Evolutionary conservation across 2,797 vertebrate species (phyloP), one percentile per base, ranked within the genome.

Genomic region (Alcedo quadribrachys): DNA sequence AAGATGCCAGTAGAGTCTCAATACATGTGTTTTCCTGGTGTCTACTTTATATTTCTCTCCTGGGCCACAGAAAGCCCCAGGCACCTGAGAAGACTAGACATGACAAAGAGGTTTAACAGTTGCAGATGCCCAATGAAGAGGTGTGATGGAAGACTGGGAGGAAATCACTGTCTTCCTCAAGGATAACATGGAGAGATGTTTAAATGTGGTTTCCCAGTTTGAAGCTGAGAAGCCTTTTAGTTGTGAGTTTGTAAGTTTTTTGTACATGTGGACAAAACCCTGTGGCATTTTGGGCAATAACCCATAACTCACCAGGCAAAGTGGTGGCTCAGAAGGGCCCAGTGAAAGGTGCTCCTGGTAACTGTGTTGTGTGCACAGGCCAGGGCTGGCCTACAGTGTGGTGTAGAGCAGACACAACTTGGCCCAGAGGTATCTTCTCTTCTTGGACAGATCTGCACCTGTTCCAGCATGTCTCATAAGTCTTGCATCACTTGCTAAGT

Each of bases 91-190:
- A 79, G 11, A 40, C 62, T 28, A 43, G 62, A 58, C 58, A 32
- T 22, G 6, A 30, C 22, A 8, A 18, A 17, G 53, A 48, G 51
- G 11, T 70, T 74, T 30, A 81, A 53, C 33, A 28, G 27, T 18
- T 15, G 8, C 35, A 37, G 14, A 7, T 75, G 40, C 19, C 15
- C 20, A 12, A 24, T 43, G 48, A 60, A 40, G 55, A 50, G 45
- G 24, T 22, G 11, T 40, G 15, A 12, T 69, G 10, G 30, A 81
- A 80, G 40, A 10, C 45, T 60, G 27, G 8, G 40, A 63, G 1
- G 12, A 74, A 67, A n/a, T 85, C 0, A 0, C 11, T 45, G 15
- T 21, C 8, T 85, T 82, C 30, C 6, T 66, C 15, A 12, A 45
- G 33, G 42, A n/a, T 33, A 24, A 2, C 10, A 1, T 20, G 22